These are phyloP conservation scores for Manis pentadactyla DNA, from an alignment of 2,797 vertebrate genomes.

Conservation along the genomic window DNA sequence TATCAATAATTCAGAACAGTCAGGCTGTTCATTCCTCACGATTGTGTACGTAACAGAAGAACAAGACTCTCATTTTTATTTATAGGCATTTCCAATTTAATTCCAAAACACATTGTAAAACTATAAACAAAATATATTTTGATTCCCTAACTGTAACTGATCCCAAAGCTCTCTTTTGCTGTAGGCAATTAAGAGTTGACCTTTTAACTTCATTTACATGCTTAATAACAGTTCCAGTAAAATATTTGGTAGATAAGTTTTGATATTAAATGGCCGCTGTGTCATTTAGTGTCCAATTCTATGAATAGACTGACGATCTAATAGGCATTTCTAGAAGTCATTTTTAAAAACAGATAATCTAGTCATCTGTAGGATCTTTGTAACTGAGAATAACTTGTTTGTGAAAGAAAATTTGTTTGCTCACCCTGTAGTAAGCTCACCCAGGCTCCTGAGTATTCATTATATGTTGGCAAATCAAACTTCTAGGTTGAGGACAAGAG, in stretches of 20 bases:
- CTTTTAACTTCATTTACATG: conserved; percentile 44
- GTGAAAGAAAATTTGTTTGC: conserved; percentile 10
- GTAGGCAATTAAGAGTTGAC: conserved; percentile 40
- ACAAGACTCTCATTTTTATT: background rate
- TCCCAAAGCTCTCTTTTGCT: conserved; percentile 59
- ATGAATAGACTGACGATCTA: background rate
- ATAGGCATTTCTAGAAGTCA: conserved; percentile 19
- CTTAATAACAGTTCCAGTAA: conserved; percentile 27
- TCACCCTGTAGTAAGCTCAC: background rate
- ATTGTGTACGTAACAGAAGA: background rate
- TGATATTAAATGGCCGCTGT: conserved; percentile 15
- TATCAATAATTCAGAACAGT: background rate
- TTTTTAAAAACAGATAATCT: background rate
- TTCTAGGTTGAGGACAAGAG: background rate
- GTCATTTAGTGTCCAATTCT: background rate
- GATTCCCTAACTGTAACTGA: conserved; percentile 31
- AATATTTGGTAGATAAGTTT: conserved; percentile 43
- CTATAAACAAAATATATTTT: background rate
- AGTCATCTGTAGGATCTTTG: background rate
- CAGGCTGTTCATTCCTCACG: background rate
- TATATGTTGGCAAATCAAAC: conserved; percentile 40
- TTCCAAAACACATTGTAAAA: background rate
- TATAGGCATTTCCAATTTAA: conserved; percentile 19
- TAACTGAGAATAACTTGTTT: conserved; percentile 45
- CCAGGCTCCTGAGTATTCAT: background rate